phyloP scores from a whole-genome alignment of 2,888 invertebrate genomes.

The Nemotelus nigrinus region DNA sequence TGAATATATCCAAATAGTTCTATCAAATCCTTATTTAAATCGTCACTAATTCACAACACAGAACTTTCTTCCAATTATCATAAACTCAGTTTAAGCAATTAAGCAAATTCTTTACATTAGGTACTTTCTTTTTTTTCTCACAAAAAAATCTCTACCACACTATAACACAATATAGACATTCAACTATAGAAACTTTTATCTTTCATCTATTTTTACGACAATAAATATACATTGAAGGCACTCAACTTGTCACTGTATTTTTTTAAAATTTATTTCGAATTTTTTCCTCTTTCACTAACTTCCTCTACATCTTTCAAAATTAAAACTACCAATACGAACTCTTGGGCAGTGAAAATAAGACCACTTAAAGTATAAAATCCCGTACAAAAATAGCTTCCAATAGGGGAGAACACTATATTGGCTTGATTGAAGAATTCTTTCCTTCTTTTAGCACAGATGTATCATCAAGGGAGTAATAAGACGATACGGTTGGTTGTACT shows the following conservation, averaged over 20 bases:
- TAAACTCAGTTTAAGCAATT: no score
- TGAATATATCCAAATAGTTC: no score
- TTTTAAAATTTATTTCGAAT: constrained; percentile 11
- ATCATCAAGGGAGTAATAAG: constrained; percentile 24
- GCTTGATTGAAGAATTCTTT: constrained; percentile 2
- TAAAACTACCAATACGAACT: neutral
- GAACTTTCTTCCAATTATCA: no score
- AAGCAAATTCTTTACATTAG: no score
- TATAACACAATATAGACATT: constrained; percentile 1
- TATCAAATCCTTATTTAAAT: no score
- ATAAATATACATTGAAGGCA: neutral
- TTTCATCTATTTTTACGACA: neutral
- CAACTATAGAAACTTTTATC: constrained; percentile 18
- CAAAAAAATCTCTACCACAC: neutral
- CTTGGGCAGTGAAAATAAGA: constrained; percentile 15
- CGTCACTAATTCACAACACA: no score
- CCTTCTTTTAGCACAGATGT: constrained; percentile 5
- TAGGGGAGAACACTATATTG: constrained; percentile 5
- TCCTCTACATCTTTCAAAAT: neutral
- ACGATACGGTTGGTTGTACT: neutral
- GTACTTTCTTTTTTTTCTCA: neutral
- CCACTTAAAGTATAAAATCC: constrained; percentile 26
- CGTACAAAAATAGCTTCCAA: constrained; percentile 9
- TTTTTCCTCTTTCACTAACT: constrained; percentile 14
- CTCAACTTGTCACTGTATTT: constrained; percentile 22